phyloP scores from a whole-genome alignment of 2,888 invertebrate genomes.

The Leptinotarsa peninsularis region DNA sequence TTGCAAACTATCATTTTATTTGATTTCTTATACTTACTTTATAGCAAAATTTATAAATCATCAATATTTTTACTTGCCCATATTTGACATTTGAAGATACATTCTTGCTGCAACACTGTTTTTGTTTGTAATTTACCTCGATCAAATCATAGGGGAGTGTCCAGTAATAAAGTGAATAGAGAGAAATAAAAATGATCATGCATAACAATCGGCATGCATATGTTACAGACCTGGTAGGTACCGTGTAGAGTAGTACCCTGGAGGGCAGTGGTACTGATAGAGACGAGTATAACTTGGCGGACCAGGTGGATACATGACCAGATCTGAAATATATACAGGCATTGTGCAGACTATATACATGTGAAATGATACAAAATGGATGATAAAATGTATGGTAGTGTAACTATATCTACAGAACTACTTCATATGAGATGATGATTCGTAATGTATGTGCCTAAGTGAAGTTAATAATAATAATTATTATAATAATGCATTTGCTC shows the following conservation, averaged over 20 bases:
- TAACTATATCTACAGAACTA: not conserved
- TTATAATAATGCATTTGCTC: too few species aligned
- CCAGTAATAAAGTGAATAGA: constrained; percentile 26
- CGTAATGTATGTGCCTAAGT: too few species aligned
- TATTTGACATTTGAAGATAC: too few species aligned
- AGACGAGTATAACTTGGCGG: constrained; percentile 74
- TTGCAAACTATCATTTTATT: too few species aligned
- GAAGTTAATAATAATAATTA: too few species aligned
- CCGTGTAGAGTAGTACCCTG: constrained; percentile 62
- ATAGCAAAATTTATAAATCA: too few species aligned
- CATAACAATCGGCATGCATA: constrained; percentile 52
- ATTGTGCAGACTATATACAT: constrained; percentile 51
- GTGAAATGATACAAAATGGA: constrained; percentile 26
- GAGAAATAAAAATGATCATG: constrained; percentile 30
- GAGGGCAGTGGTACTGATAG: constrained; percentile 72
- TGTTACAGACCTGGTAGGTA: constrained; percentile 63
- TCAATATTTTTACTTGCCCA: too few species aligned
- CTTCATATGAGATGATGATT: not conserved
- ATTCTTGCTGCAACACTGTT: too few species aligned
- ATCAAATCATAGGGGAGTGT: constrained; percentile 12
- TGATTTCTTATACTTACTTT: too few species aligned
- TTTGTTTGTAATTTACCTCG: constrained; percentile 4
- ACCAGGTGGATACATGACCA: constrained; percentile 70
- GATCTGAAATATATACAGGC: constrained; percentile 69
- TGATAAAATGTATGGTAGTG: not conserved